phyloP scores from a whole-genome alignment of 2,888 invertebrate genomes.

The Acleris cristana region DNA sequence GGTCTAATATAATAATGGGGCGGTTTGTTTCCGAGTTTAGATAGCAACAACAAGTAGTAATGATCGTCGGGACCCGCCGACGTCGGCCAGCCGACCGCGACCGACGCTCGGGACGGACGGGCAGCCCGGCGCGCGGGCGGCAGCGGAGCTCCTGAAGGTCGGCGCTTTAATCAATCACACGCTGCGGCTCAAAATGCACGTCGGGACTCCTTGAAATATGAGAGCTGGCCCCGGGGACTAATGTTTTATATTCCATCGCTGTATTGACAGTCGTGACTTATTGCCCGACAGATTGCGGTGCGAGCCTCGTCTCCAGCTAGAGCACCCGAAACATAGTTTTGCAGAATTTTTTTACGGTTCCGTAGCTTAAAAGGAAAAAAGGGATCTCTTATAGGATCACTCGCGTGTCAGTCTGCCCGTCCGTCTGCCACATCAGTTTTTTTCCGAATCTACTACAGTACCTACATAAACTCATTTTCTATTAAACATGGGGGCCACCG shows the following conservation, averaged over 20 bases:
- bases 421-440: no score
- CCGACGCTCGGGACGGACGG: slow-evolving; percentile 30
- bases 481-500: no score
- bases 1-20: slow-evolving; percentile 14
- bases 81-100: slow-evolving; percentile 16
- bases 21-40: slow-evolving; percentile 14
- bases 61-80: no score
- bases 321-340: slow-evolving; percentile 37
- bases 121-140: slow-evolving; percentile 41
- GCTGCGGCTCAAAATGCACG: slow-evolving; percentile 62
- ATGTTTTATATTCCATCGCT: slow-evolving; percentile 74
- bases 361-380: no score
- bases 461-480: no score
- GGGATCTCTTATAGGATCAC: no score
- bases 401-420: no score
- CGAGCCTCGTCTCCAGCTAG: slow-evolving; percentile 42
- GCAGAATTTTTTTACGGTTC: slow-evolving; percentile 25
- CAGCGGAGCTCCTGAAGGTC: slow-evolving; percentile 54
- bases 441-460: no score
- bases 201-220: slow-evolving; percentile 67
- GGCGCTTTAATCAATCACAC: slow-evolving; percentile 73
- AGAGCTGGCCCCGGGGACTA: slow-evolving; percentile 61
- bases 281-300: slow-evolving; percentile 66
- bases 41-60: slow-evolving; percentile 33
- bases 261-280: slow-evolving; percentile 76